Conservation (phyloP, 35 echinoderm and acorn worm species). For the Apostichopus californicus region DNA sequence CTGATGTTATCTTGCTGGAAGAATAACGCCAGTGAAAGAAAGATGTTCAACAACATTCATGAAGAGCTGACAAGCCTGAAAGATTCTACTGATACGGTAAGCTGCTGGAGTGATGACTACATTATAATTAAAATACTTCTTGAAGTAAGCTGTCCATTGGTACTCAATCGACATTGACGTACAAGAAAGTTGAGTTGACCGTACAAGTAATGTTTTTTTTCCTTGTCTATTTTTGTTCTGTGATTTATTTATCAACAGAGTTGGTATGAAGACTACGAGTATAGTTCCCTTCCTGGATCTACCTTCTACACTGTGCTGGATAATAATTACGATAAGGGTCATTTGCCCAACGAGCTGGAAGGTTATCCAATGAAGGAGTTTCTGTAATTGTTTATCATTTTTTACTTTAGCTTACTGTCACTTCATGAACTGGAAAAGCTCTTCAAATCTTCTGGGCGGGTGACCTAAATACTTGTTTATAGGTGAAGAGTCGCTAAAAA, state of each 20-base stretch:
- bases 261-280: slow-evolving; percentile 21
- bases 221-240: neutral
- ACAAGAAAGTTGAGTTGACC: too few relatives aligned
- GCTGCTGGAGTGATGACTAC: neutral
- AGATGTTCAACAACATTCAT: slow-evolving; percentile 9
- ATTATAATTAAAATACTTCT: too few relatives aligned
- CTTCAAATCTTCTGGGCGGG: too few relatives aligned
- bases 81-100: neutral
- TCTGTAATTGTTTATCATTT: neutral
- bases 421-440: too few relatives aligned
- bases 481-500: too few relatives aligned
- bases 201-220: too few relatives aligned
- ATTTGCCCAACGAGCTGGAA: neutral
- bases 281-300: slow-evolving; percentile 6
- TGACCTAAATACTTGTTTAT: too few relatives aligned
- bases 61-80: neutral
- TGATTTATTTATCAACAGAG: neutral
- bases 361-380: neutral
- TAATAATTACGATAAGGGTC: slow-evolving; percentile 9
- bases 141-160: too few relatives aligned
- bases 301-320: slow-evolving; percentile 22
- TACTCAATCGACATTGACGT: too few relatives aligned
- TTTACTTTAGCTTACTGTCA: too few relatives aligned
- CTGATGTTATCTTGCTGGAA: slow-evolving; percentile 33
- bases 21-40: slow-evolving; percentile 20